These are phyloP conservation scores for Vimba vimba DNA, from an alignment of 2,113 vertebrate species.

Conservation along the genomic window DNA sequence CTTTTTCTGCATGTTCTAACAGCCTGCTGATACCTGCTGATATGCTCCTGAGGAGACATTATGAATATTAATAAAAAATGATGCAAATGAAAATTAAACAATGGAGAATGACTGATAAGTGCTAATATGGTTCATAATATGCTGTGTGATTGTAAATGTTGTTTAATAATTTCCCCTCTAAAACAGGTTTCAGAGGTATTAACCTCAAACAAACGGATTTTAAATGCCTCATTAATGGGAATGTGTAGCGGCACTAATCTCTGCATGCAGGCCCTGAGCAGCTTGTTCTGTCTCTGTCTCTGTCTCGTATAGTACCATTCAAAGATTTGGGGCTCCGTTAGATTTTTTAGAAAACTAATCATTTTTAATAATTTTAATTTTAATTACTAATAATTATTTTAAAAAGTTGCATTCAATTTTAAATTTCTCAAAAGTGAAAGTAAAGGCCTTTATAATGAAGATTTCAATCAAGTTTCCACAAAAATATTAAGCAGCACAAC, in stretches of 20 bases:
- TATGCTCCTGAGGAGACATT: not conserved
- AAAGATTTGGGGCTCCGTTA: no score
- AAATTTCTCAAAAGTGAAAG: no score
- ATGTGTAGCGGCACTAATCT: conserved; percentile 48
- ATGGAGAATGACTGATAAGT: not conserved
- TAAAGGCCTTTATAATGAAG: no score
- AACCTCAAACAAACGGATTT: conserved; percentile 29
- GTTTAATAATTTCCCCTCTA: conserved; percentile 34
- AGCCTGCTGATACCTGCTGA: not conserved
- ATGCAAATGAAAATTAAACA: not conserved
- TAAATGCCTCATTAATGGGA: conserved; percentile 40
- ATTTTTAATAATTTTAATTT: no score
- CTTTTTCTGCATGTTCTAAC: not conserved
- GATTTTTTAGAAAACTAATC: no score
- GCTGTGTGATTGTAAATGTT: conserved; percentile 38
- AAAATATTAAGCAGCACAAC: no score
- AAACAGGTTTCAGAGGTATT: conserved; percentile 41
- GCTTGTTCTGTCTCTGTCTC: not conserved
- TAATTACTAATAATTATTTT: no score
- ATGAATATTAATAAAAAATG: conserved; percentile 22
- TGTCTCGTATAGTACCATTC: not conserved
- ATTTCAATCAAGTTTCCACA: no score
- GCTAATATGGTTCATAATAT: conserved; percentile 1
- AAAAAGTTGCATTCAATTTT: no score
- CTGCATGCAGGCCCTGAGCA: conserved; percentile 5